Conservation (phyloP, 2,888 invertebrate species). For the Eupeodes latifasciatus region DNA sequence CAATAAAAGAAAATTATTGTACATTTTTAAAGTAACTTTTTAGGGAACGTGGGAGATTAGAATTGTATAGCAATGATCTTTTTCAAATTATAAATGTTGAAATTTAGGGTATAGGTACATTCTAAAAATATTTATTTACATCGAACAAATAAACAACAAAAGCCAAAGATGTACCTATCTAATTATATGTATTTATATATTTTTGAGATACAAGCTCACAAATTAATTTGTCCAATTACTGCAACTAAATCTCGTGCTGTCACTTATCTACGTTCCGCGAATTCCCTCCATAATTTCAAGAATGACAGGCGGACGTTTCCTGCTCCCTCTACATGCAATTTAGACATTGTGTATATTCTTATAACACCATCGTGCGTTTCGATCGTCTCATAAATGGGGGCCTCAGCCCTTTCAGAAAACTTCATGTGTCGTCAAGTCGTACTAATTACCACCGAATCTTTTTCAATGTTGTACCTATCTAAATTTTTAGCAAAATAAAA, state of each 20-base stretch:
- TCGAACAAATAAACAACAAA: too few species aligned
- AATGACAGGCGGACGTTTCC: constrained; percentile 63
- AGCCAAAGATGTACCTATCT: too few species aligned
- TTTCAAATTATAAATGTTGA: too few species aligned
- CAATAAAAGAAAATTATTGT: too few species aligned
- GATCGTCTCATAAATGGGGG: background rate
- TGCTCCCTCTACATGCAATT: constrained; percentile 37
- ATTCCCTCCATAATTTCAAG: constrained; percentile 71
- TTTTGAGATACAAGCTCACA: constrained; percentile 72
- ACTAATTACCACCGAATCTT: constrained; percentile 70
- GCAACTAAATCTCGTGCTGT: constrained; percentile 83
- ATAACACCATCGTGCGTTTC: background rate
- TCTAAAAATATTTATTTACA: too few species aligned
- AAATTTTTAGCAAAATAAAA: background rate
- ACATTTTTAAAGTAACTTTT: too few species aligned
- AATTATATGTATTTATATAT: too few species aligned
- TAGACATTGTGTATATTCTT: background rate
- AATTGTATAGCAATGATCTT: too few species aligned
- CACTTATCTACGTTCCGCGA: constrained; percentile 71
- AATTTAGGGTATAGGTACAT: too few species aligned
- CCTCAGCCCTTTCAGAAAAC: constrained; percentile 13
- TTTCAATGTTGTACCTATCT: constrained; percentile 41
- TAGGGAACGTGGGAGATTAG: too few species aligned
- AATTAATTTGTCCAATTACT: constrained; percentile 84
- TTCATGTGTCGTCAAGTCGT: constrained; percentile 52